A percentile compares a stretch with the other conserved stretches of the same genome.
Conservation (phyloP, 2,888 invertebrate genomes). For the Polyploca ridens region DNA sequence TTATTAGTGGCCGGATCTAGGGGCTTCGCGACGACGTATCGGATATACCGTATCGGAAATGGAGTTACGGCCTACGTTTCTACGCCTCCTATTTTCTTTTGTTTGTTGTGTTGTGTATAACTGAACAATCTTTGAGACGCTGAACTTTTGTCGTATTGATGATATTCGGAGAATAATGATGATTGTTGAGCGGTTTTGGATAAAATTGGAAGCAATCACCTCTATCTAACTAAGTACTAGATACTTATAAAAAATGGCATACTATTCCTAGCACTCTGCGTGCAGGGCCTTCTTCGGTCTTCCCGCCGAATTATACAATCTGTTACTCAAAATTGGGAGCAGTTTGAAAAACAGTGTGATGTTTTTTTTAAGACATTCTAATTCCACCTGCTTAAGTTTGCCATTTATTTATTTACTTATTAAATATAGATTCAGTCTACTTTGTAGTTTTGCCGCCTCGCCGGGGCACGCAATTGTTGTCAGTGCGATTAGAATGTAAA, state of each 20-base stretch:
- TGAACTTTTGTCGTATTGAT: background rate
- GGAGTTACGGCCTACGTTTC: background rate
- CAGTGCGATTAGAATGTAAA: too few species aligned
- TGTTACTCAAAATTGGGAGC: too few species aligned
- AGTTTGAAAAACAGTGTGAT: background rate
- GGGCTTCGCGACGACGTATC: constrained; percentile 22
- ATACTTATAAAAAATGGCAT: too few species aligned
- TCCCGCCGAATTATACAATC: too few species aligned
- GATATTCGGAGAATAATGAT: background rate
- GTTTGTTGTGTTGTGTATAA: background rate
- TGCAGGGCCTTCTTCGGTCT: too few species aligned
- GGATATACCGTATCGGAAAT: constrained; percentile 21
- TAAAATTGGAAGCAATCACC: background rate
- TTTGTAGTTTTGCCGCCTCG: too few species aligned
- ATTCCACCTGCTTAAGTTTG: too few species aligned
- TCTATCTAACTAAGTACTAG: too few species aligned
- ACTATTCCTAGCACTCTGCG: too few species aligned
- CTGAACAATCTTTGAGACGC: background rate
- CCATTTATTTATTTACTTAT: too few species aligned
- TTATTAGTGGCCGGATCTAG: constrained; percentile 38
- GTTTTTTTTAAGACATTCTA: background rate
- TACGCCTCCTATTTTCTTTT: background rate
- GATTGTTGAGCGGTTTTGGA: background rate
- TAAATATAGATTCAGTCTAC: too few species aligned
- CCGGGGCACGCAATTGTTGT: too few species aligned